These are phyloP conservation scores for Harpalus rubripes DNA, from an alignment of 2,888 invertebrate species.

Conservation along the genomic window DNA sequence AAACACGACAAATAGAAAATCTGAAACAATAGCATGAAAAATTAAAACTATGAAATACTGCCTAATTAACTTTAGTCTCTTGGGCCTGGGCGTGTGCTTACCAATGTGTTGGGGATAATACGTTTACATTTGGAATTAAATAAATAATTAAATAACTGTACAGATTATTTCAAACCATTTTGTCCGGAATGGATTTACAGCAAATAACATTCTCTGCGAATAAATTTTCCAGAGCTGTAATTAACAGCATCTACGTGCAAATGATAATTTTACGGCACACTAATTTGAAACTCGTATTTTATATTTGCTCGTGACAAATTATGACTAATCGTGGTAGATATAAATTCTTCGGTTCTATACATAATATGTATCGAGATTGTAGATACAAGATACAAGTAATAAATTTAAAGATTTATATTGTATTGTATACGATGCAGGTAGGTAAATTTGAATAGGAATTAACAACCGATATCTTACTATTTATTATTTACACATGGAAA, in stretches of 20 bases:
- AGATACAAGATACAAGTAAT: no score
- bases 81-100: slow-evolving; percentile 23
- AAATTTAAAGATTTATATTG: no score
- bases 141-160: slow-evolving; percentile 42
- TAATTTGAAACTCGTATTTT: slow-evolving; percentile 41
- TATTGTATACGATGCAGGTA: no score
- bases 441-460: no score
- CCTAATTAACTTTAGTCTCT: slow-evolving; percentile 28
- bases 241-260: slow-evolving; percentile 45
- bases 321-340: slow-evolving; percentile 24
- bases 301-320: slow-evolving; percentile 27
- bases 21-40: slow-evolving; percentile 24
- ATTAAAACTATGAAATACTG: slow-evolving; percentile 36
- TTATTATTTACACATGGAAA: no score
- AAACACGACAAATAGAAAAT: slow-evolving; percentile 27
- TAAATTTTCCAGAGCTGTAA: slow-evolving; percentile 12
- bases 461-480: no score
- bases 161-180: slow-evolving; percentile 25
- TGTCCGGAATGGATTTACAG: slow-evolving; percentile 25
- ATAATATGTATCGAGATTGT: no score
- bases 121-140: slow-evolving; percentile 40
- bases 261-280: slow-evolving; percentile 33
- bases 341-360: background rate
- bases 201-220: slow-evolving; percentile 15
- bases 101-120: background rate